phyloP scores from a whole-genome alignment of 1,140 invertebrate species.

The Drosophila sproati region DNA sequence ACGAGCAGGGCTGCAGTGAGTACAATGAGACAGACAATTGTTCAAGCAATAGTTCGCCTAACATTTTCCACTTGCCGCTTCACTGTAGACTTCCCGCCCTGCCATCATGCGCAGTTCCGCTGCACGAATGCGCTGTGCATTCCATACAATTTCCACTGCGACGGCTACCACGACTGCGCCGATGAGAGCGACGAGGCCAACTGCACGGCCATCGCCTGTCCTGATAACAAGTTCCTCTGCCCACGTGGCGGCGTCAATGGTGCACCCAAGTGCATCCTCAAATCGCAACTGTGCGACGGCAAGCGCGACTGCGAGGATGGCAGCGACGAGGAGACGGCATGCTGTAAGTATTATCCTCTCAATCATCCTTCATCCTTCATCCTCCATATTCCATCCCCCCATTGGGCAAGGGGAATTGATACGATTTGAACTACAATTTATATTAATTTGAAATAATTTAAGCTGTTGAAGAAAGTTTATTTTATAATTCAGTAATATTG shows the following conservation, averaged over 20 bases:
- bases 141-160: conserved; percentile 92
- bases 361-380: conserved; percentile 13
- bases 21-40: conserved; percentile 56
- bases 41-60: not conserved
- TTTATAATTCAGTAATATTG: too few species aligned
- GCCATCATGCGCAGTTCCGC: conserved; percentile 95
- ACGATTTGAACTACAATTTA: too few species aligned
- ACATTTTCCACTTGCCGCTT: not conserved
- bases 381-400: not conserved
- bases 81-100: conserved; percentile 93
- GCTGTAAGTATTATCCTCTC: conserved; percentile 89
- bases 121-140: conserved; percentile 97
- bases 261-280: conserved; percentile 93
- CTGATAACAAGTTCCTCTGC: conserved; percentile 96
- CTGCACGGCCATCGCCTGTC: conserved; percentile 95
- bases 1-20: conserved; percentile 94
- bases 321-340: conserved; percentile 94
- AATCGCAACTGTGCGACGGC: conserved; percentile 94
- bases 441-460: too few species aligned
- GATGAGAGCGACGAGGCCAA: conserved; percentile 96
- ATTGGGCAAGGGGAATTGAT: too few species aligned
- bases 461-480: too few species aligned
- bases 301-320: conserved; percentile 95
- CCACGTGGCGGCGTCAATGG: conserved; percentile 89
- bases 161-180: conserved; percentile 92